These are phyloP conservation scores for Ptilonorhynchus violaceus DNA, from an alignment of 2,113 vertebrate genomes.

Conservation along the genomic window DNA sequence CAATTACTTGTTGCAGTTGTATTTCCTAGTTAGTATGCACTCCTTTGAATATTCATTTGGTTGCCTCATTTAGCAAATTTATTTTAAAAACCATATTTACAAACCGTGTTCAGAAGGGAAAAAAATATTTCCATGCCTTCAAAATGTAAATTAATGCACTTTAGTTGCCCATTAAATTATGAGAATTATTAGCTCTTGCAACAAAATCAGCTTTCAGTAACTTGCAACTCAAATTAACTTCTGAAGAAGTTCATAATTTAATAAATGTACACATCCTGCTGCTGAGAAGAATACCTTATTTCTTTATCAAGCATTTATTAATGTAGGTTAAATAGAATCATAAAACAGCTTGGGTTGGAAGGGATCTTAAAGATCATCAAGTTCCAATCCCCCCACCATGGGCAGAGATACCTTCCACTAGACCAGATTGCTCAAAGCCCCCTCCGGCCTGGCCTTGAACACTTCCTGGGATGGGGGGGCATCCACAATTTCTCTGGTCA, in stretches of 20 bases:
- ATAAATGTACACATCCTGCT: not conserved
- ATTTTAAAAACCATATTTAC: not conserved
- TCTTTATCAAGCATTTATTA: not conserved
- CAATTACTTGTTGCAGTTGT: not conserved
- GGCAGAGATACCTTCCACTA: not conserved
- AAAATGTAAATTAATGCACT: not conserved
- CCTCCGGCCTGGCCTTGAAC: not conserved
- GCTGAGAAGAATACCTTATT: not conserved
- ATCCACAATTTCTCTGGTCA: not conserved
- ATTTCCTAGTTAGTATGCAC: not conserved
- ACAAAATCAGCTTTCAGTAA: not conserved
- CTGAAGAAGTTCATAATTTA: not conserved
- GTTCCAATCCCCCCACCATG: accelerated
- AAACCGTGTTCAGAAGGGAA: not conserved
- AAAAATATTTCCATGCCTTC: not conserved
- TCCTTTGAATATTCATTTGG: not conserved
- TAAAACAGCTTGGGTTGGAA: not conserved
- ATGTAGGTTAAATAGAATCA: not conserved
- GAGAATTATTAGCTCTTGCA: not conserved
- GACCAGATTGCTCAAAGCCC: not conserved
- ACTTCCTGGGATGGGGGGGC: not conserved
- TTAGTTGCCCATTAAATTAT: not conserved
- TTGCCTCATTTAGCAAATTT: not conserved
- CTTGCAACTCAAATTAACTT: not conserved
- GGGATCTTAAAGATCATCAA: not conserved